Evolutionary conservation across 2,113 vertebrate species (phyloP), one percentile per base, ranked within the genome.

Genomic region (Cyphomyrus plagiostoma): DNA sequence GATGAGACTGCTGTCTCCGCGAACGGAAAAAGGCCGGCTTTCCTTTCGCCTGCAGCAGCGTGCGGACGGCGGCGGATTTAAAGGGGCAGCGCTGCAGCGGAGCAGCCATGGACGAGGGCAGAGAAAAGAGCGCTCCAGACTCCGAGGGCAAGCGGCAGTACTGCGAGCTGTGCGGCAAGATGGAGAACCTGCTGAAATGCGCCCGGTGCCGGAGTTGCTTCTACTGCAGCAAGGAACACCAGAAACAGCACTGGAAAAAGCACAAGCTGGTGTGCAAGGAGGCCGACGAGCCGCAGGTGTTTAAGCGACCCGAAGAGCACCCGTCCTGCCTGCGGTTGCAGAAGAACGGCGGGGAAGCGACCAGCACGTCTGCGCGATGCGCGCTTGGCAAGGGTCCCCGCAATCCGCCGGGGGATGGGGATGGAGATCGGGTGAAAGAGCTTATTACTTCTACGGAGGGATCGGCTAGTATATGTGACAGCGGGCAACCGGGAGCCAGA

Each of bases 181-280:
- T 98, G 97, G 98, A 99, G 95, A 97, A 98, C 93, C 96, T 99
- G 84, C 95, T 98, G 70, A 98, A 97, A 87, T 98, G 98, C 52
- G 96, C 97, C 17, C 95, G 98, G 90, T 99, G 98, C 94, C 96
- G 97, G 89, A 98, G 92, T 93, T 98, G 98, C n/a, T 99, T 98
- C 93, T 99, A 99, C 93, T 99, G 98, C 93, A 98, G 98, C 94
- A 99, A 98, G 89, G 98, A 98, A 92, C 98, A 99, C 94, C 98
- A 99, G 95, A 97, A 96, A 48, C 97, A 97, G 93, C 96, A 99
- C 96, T 99, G 98, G 98, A 98, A 97, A 94, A 96, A 97, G 80
- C 98, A 99, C 95, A 98, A 97, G 94, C 97, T 96, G 11, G 95
- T 96, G 19, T 99, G 98, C 91, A 96, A 95, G 91, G 96, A 97